Evolutionary conservation across 2,113 vertebrate genomes (phyloP), one percentile per base, ranked within the genome.

Genomic region (Datnioides undecimradiatus): DNA sequence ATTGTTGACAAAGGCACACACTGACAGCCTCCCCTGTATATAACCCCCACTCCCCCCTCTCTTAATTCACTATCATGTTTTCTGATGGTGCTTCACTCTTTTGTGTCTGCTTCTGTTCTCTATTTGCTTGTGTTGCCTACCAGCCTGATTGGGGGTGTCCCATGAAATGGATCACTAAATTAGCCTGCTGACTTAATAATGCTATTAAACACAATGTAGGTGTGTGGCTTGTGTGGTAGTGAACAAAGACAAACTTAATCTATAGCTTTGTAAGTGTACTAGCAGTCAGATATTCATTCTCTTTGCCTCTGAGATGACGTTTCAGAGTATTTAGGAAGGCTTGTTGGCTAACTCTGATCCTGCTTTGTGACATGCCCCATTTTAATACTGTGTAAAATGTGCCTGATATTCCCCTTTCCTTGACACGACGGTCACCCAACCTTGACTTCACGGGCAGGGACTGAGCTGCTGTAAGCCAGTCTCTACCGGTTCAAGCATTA

Each of bases 171-270:
- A 84, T 88, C 76, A 83, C 60, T 85, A 79, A 79, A 83, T 84
- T 77, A 84, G 82, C 85, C 87, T 75, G 83, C 86, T 80, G 84
- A 87, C 74, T 43, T 84, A 52, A 71, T 66, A 67, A 83, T 76
- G 73, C 72, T 83, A 43, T 79, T 57, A 57, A 78, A 72, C 64
- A 85, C 82, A 73, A 41, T 48, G 82, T 90, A 89, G 67, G 68
- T 84, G 83, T 86, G 86, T 82, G 80, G 79, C 78, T 85, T 31
- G 66, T 89, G 90, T 88, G 73, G 63, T 93, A 86, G 87, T 90
- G 78, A 87, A 85, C 81, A 83, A 86, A 79, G 63, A 90, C 38
- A 57, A 85, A 67, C 62, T 17, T 86, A 74, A 84, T 49, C 71
- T 85, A 23, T 88, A 89, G 90, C 85, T 90, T 68, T 73, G 80